A percentile compares a stretch with the other conserved stretches of the same genome.
Evolutionary conservation across 2,888 invertebrate genomes (phyloP).

Genomic region (Drosophila pullipes): DNA sequence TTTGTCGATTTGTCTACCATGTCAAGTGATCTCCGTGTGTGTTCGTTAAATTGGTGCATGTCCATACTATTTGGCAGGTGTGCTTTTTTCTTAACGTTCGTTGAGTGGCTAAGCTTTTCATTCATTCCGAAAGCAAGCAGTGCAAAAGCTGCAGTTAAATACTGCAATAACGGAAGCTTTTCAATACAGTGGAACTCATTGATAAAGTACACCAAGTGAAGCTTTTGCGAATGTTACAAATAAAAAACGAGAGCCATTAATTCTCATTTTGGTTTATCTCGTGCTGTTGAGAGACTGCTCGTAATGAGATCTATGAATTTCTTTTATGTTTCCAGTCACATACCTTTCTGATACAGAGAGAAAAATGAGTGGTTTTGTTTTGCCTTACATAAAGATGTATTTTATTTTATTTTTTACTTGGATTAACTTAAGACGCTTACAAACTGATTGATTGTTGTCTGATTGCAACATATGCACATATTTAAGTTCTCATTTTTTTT

Average conservation of each 20-base stretch:
- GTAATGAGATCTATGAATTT: background rate
- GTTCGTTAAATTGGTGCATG: conserved; percentile 10
- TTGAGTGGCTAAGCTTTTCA: background rate
- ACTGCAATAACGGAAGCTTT: background rate
- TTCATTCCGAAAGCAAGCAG: background rate
- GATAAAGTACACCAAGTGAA: background rate
- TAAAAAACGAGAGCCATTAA: background rate
- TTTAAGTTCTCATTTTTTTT: background rate
- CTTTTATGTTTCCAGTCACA: too few species aligned
- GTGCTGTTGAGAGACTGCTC: background rate
- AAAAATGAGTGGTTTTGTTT: background rate
- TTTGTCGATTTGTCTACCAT: conserved; percentile 1
- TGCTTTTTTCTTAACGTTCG: conserved; percentile 2
- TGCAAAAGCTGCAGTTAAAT: background rate
- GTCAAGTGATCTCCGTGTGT: background rate
- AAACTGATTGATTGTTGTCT: background rate
- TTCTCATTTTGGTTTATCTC: background rate
- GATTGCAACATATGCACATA: background rate
- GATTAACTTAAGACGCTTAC: background rate
- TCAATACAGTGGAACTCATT: background rate
- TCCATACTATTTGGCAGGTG: background rate
- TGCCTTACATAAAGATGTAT: background rate
- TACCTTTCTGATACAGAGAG: background rate
- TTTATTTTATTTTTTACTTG: background rate
- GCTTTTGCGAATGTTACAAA: background rate